phyloP scores from a whole-genome alignment of 2,113 vertebrate genomes.

The Rafetus swinhoei region DNA sequence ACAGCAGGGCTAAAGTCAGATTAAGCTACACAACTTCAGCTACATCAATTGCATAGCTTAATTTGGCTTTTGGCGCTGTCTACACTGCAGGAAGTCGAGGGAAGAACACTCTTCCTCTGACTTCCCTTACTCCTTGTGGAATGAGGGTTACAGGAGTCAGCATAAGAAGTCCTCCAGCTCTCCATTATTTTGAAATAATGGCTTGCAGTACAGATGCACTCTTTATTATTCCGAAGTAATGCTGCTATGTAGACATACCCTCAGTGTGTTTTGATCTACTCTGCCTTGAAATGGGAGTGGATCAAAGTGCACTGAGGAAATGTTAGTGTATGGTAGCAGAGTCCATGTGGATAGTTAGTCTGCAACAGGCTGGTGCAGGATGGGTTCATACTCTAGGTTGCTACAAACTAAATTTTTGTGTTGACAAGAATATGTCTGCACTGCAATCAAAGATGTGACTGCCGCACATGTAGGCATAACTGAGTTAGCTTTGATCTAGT shows the following conservation, averaged over 20 bases:
- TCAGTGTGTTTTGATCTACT: not conserved
- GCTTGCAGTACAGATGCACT: too few species aligned
- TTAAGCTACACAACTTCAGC: too few species aligned
- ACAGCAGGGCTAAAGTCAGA: not conserved
- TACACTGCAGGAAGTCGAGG: too few species aligned
- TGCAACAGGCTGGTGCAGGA: not conserved
- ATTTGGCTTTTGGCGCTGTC: too few species aligned
- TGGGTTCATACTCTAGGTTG: not conserved
- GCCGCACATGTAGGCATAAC: not conserved
- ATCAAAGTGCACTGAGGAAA: not conserved
- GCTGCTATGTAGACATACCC: too few species aligned
- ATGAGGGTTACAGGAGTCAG: too few species aligned
- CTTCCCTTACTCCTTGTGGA: too few species aligned
- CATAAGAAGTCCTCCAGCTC: too few species aligned
- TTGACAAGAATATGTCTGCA: not conserved
- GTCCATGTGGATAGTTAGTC: not conserved
- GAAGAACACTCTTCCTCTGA: too few species aligned
- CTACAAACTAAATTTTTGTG: not conserved
- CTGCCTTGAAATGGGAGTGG: not conserved
- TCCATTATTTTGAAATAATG: too few species aligned
- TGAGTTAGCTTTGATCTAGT: not conserved
- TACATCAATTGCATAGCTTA: too few species aligned
- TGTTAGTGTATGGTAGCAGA: not conserved
- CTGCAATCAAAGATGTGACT: not conserved
- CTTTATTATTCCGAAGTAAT: too few species aligned